Evolutionary conservation across 2,113 vertebrate species (phyloP), one percentile per base, ranked within the genome.

Genomic region (Xenus cinereus): DNA sequence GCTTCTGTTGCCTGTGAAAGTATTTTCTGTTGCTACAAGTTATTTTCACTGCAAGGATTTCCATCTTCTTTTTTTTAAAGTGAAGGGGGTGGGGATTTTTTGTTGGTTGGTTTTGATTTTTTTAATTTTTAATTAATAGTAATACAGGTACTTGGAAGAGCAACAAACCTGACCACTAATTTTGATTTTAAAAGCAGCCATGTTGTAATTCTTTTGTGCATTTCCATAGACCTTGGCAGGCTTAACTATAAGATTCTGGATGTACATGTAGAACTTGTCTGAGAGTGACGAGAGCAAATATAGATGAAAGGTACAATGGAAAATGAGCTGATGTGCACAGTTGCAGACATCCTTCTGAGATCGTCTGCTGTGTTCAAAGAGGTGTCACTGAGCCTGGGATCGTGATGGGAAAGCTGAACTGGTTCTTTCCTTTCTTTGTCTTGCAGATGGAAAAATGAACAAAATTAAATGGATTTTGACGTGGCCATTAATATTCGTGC

Each of bases 391-490:
- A n/a, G 26, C 14, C 18, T 59, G 24, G 48, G 12, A 48, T 21
- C 50, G 32, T 7, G 26, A 43, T 79, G 53, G 33, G 62, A 92
- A 90, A 53, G 14, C 30, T 86, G 43, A 92, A 80, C 15, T 33
- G 2, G 33, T 64, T 68, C 53, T 75, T 90, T 76, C 23, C 54
- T 35, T 27, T 50, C 74, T 81, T 64, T 84, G 68, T 87, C 64
- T 45, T 90, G 46, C 98, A 99, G 99, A 88, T 50, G 97, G 98
- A 14, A 97, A 97, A 81, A 98, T 99, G 94, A 99, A 99, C 97
- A 99, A 98, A 94, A 32, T 98, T 28, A 99, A 99, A 97, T 99
- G 99, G 99, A 80, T 99, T 93, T 97, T 99, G 91, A 98, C 99
- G 1, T 99, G 99, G 99, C 99, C 99, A 0, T 98, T 99, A 96